Conservation (phyloP, 2,888 invertebrate species). For the Hyles lineata region DNA sequence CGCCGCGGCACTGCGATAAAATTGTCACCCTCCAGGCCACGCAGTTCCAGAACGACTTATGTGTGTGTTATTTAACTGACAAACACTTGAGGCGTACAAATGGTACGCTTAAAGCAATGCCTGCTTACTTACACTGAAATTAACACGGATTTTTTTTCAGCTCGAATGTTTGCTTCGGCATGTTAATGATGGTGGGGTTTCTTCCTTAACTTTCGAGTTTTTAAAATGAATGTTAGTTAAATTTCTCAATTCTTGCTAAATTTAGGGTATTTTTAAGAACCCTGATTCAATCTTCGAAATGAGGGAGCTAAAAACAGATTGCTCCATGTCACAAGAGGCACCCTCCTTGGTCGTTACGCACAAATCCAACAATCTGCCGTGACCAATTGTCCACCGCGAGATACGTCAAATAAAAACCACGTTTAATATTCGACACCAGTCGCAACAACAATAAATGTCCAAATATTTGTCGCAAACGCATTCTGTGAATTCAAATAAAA, state of each 20-base stretch:
- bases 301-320: constrained; percentile 15
- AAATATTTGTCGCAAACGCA: constrained; percentile 81
- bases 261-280: no score
- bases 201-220: background rate
- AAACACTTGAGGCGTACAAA: constrained; percentile 25
- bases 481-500: constrained; percentile 81
- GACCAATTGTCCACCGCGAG: constrained; percentile 60
- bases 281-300: constrained; percentile 15
- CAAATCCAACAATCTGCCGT: constrained; percentile 62
- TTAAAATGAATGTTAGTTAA: background rate
- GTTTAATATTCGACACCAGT: constrained; percentile 80
- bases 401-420: constrained; percentile 69
- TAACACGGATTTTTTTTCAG: background rate
- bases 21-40: constrained; percentile 56
- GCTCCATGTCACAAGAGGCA: constrained; percentile 30
- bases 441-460: constrained; percentile 77
- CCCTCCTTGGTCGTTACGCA: constrained; percentile 50
- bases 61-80: constrained; percentile 23
- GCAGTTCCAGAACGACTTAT: constrained; percentile 3
- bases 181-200: background rate
- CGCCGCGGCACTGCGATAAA: constrained; percentile 63
- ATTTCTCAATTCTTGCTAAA: background rate
- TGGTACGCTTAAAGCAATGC: background rate
- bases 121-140: background rate
- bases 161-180: background rate